A percentile compares a stretch with the other conserved stretches of the same genome.
phyloP scores from a whole-genome alignment of 2,797 vertebrate species.

The Brachyrhaphis roseni region DNA sequence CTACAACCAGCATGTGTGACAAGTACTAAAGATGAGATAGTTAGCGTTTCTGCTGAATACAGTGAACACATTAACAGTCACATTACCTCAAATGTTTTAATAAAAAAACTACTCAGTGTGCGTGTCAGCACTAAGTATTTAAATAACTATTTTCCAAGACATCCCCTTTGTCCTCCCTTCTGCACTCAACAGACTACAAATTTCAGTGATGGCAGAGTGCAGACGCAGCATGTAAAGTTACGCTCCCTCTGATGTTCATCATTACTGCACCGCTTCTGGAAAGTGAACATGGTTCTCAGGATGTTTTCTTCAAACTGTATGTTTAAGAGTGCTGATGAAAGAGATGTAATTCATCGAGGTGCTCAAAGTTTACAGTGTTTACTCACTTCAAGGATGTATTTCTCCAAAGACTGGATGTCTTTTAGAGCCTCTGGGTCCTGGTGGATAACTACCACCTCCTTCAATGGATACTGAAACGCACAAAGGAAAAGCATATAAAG shows the following conservation, averaged over 20 bases:
- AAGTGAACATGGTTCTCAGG: slow-evolving; percentile 7
- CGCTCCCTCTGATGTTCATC: slow-evolving; percentile 13
- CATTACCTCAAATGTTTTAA: slow-evolving; percentile 3
- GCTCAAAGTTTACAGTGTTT: slow-evolving; percentile 2
- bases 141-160: slow-evolving; percentile 32
- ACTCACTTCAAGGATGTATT: slow-evolving; percentile 95
- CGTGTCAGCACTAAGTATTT: slow-evolving; percentile 1
- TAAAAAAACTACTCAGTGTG: background rate
- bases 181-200: slow-evolving; percentile 20
- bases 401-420: slow-evolving; percentile 91
- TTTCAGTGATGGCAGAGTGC: slow-evolving; percentile 29
- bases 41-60: slow-evolving; percentile 1
- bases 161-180: slow-evolving; percentile 20
- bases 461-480: slow-evolving; percentile 90
- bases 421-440: slow-evolving; percentile 90
- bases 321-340: slow-evolving; percentile 19
- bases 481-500: background rate
- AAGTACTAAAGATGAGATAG: background rate
- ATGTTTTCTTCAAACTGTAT: slow-evolving; percentile 19
- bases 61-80: slow-evolving; percentile 7
- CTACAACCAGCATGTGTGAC: background rate
- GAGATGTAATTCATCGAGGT: background rate
- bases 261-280: slow-evolving; percentile 25
- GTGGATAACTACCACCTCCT: slow-evolving; percentile 96
- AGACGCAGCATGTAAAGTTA: slow-evolving; percentile 15